phyloP scores from a whole-genome alignment of 1,140 invertebrate genomes.

The Aphaenogaster floridana region DNA sequence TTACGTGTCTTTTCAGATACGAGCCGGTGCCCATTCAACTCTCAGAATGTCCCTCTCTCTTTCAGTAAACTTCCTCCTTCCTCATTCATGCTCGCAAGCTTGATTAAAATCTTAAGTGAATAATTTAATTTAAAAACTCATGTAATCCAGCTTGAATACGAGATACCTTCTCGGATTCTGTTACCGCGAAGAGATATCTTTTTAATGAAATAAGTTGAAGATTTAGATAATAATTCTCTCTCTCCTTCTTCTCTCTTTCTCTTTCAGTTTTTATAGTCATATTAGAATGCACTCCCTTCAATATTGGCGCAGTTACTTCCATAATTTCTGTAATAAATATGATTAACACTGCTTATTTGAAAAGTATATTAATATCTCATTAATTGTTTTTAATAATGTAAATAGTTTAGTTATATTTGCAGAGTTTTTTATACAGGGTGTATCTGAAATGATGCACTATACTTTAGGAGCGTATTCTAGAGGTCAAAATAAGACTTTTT shows the following conservation, averaged over 20 bases:
- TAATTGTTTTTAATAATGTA: not conserved
- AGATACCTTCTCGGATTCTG: not conserved
- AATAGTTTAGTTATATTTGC: not conserved
- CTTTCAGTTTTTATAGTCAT: not conserved
- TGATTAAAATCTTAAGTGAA: not conserved
- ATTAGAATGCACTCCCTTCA: not conserved
- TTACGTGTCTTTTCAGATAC: not conserved
- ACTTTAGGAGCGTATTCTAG: no score
- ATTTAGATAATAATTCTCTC: not conserved
- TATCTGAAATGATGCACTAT: no score
- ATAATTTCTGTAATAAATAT: not conserved
- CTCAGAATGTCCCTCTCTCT: not conserved
- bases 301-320: not conserved
- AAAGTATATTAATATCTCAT: not conserved
- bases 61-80: not conserved
- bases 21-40: not conserved
- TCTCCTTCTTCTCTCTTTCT: no score
- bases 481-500: no score
- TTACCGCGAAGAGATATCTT: not conserved
- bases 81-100: not conserved
- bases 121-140: constrained; percentile 14
- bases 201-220: not conserved
- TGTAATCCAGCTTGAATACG: not conserved
- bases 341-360: not conserved
- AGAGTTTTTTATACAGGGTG: not conserved